A percentile compares a stretch with the other conserved stretches of the same genome.
Conservation (phyloP, 1,140 invertebrate species). For the Neodiprion virginianus region DNA sequence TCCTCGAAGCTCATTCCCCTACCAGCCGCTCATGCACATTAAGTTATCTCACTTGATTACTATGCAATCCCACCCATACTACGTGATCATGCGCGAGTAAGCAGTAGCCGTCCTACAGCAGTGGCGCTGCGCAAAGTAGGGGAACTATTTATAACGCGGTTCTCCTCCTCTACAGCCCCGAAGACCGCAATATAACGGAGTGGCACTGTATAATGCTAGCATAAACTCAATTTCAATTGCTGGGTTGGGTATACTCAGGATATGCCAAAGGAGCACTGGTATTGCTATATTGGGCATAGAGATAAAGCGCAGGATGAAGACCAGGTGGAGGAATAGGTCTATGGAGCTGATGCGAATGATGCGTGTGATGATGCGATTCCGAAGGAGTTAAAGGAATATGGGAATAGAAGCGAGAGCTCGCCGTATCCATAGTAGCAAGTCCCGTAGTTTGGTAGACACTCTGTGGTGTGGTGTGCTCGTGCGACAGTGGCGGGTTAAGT, state of each 20-base stretch:
- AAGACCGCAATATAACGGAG: too few relatives aligned
- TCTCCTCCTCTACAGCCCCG: too few relatives aligned
- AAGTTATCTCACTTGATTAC: too few relatives aligned
- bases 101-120: too few relatives aligned
- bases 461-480: conserved; percentile 49
- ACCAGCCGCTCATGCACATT: too few relatives aligned
- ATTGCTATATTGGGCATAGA: conserved; percentile 59
- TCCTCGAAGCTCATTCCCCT: too few relatives aligned
- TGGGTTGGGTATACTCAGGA: conserved; percentile 57
- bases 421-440: conserved; percentile 45
- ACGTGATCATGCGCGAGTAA: too few relatives aligned
- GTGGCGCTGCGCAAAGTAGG: too few relatives aligned
- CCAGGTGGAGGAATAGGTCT: conserved; percentile 49
- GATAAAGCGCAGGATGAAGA: conserved; percentile 57
- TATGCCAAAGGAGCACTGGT: conserved; percentile 48
- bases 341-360: conserved; percentile 40
- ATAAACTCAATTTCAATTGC: conserved; percentile 33
- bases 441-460: conserved; percentile 57
- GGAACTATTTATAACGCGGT: too few relatives aligned
- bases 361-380: conserved; percentile 38
- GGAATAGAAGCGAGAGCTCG: conserved; percentile 50
- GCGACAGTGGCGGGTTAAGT: conserved; percentile 50
- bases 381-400: conserved; percentile 39
- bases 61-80: too few relatives aligned
- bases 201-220: background rate